A percentile compares a stretch with the other conserved stretches of the same genome.
Conservation (phyloP, 2,797 vertebrate genomes). For the Fistularia tabacaria region DNA sequence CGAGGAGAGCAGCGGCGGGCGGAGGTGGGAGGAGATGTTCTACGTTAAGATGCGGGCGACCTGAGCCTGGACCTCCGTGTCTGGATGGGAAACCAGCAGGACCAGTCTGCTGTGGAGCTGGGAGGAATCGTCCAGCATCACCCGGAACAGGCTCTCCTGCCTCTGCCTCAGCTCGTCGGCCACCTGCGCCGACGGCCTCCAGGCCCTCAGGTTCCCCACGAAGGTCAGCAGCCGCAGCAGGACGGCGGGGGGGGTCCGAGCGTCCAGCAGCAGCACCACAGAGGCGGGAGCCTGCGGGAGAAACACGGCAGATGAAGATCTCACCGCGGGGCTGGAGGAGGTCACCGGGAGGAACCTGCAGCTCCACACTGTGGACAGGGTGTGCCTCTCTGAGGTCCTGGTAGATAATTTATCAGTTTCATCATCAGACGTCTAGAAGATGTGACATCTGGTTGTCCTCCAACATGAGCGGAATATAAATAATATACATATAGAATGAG, state of each 20-base stretch:
- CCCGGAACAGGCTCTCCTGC: slow-evolving; percentile 80
- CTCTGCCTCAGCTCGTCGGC: slow-evolving; percentile 62
- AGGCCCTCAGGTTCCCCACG: slow-evolving; percentile 82
- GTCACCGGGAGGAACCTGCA: too few relatives aligned
- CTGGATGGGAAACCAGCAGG: slow-evolving; percentile 79
- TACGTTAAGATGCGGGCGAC: slow-evolving; percentile 81
- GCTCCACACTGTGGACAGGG: too few relatives aligned
- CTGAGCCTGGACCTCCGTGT: slow-evolving; percentile 83
- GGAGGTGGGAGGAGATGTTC: slow-evolving; percentile 6
- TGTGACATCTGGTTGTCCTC: too few relatives aligned
- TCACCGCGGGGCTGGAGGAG: not conserved
- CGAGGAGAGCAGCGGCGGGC: slow-evolving; percentile 5
- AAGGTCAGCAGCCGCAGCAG: slow-evolving; percentile 84
- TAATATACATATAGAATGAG: too few relatives aligned
- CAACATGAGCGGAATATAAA: too few relatives aligned
- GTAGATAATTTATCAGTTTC: too few relatives aligned
- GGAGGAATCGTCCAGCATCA: slow-evolving; percentile 78
- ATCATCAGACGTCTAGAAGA: too few relatives aligned
- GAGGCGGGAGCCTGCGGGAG: slow-evolving; percentile 80
- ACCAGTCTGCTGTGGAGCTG: slow-evolving; percentile 80
- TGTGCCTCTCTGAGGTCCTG: too few relatives aligned
- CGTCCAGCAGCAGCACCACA: slow-evolving; percentile 82
- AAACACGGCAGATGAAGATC: not conserved
- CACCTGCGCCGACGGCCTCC: slow-evolving; percentile 67
- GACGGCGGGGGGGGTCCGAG: slow-evolving; percentile 72